Conservation (phyloP, 2,888 invertebrate genomes). For the Athrips mouffetella region DNA sequence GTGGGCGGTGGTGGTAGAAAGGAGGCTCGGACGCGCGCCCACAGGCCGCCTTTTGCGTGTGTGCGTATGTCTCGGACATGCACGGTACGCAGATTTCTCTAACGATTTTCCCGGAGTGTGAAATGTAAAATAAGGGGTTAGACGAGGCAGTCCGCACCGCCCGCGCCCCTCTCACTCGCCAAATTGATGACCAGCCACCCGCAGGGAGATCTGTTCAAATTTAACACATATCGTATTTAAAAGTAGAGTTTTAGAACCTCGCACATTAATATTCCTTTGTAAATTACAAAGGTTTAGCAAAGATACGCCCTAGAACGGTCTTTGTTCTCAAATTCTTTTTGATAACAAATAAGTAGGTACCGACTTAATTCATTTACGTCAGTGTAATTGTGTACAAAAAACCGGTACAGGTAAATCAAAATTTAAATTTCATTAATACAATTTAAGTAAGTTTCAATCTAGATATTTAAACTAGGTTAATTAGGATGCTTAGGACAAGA, state of each 20-base stretch:
- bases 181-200: slow-evolving; percentile 73
- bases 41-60: slow-evolving; percentile 35
- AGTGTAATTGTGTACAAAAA: too few relatives aligned
- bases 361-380: too few relatives aligned
- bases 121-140: slow-evolving; percentile 79
- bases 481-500: too few relatives aligned
- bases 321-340: neutral
- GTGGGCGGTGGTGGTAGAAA: slow-evolving; percentile 30
- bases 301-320: slow-evolving; percentile 2
- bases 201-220: slow-evolving; percentile 72
- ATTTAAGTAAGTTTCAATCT: too few relatives aligned
- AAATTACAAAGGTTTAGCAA: slow-evolving; percentile 35
- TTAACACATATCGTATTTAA: slow-evolving; percentile 75
- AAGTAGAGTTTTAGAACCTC: slow-evolving; percentile 64
- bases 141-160: slow-evolving; percentile 57
- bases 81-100: slow-evolving; percentile 78
- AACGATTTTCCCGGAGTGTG: slow-evolving; percentile 79
- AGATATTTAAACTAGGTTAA: too few relatives aligned
- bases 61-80: slow-evolving; percentile 73
- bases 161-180: slow-evolving; percentile 50
- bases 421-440: too few relatives aligned
- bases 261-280: slow-evolving; percentile 63
- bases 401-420: too few relatives aligned
- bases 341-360: neutral
- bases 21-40: slow-evolving; percentile 27